Evolutionary conservation across 2,797 vertebrate species (phyloP), one percentile per base, ranked within the genome.

Genomic region (Melanotaenia boesemani): DNA sequence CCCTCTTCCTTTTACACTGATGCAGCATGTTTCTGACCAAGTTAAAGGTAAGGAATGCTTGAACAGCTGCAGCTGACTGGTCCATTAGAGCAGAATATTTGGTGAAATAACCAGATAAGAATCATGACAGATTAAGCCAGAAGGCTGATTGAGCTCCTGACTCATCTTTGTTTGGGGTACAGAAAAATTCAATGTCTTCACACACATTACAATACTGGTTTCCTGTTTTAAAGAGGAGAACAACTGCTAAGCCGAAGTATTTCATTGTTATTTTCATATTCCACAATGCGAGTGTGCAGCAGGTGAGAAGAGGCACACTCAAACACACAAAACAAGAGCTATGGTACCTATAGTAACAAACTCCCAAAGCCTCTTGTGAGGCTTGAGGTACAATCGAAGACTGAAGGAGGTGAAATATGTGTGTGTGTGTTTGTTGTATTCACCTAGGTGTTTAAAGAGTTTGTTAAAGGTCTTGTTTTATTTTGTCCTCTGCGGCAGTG

Each of bases 381-480:
- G 69, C 68, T 61, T 22, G 41, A 63, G 76, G 70, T 81, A 57
- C 74, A 84, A 73, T 79, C 22, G 16, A 71, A 68, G 72, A 65
- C 79, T 64, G 60, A 70, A 75, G 70, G 81, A 80, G 54, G 26
- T 15, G 79, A 76, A 72, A 52, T 63, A 73, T 41, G 67, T n/a
- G 58, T 54, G 44, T 73, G 61, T 59, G 71, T 73, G 62, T 87
- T 64, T 72, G 76, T 82, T 83, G 68, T 70, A 70, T 76, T 75
- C 86, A 85, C 85, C 80, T 75, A 84, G 78, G 84, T 86, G 77
- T 88, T 83, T 89, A 82, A 89, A 81, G 84, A 77, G 86, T 91
- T 86, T 85, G 82, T 88, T 87, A 85, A 91, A 87, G 84, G 84
- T 88, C 82, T 86, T 88, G 88, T 88, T 91, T 91, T 88, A 90